Evolutionary conservation across 1,140 invertebrate species (phyloP), one percentile per base, ranked within the genome.

Genomic region (Whitmania pigra): DNA sequence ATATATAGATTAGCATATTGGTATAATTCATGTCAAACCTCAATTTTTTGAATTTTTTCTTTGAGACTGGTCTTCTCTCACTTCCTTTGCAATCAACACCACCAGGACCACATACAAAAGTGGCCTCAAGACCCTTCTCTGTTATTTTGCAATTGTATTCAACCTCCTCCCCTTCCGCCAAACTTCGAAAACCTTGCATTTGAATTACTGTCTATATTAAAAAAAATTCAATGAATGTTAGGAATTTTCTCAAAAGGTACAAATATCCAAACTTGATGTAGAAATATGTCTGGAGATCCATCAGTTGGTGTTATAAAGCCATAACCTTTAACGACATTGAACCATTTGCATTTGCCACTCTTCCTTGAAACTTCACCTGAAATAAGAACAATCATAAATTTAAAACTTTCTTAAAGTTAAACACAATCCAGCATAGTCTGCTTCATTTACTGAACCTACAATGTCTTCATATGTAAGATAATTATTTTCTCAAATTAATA

Each of bases 281-380:
- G 91, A 80, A 94, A 94, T 40, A 94, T 90, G 80, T 93, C 91
- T 78, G 90, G 89, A 15, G 88, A 87, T 13, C 89, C 89, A 82
- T 93, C 90, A 76, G 90, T 87, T 20, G 90, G 90, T 54, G 90
- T 92, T 75, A 94, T 88, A 83, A 93, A 94, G 22, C 91, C 91
- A 89, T 90, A 94, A 22, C 91, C 91, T 82, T 93, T 93, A 74
- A 89, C 89, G 57, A 92, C 90, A 79, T 94, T 93, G 81, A 93
- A 94, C 91, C 91, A 94, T 85, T 94, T 94, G 85, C 90, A 92
- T 79, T 87, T 87, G 49, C 91, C 91, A 78, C 86, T 85, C 71
- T 89, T 85, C 71, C 83, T 79, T 27, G 77, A 77, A 74, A 55
- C 29, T 69, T 54, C 69, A 55, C 17, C 70, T 74, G 27, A 53